phyloP scores from a whole-genome alignment of 2,888 invertebrate genomes.

The Agrotis ipsilon region DNA sequence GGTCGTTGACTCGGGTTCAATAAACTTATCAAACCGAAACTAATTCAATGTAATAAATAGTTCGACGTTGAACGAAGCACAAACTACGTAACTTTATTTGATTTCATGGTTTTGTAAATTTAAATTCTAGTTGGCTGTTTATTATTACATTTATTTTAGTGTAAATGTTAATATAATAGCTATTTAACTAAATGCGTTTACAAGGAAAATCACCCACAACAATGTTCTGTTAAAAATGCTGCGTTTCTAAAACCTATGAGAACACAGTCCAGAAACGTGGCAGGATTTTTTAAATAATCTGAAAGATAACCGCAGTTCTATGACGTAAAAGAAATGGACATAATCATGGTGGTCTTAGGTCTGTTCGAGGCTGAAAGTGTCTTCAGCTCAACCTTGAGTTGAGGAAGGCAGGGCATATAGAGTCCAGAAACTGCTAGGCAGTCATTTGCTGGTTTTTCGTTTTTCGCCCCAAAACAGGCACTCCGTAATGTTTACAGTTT shows the following conservation, averaged over 20 bases:
- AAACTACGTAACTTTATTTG: slow-evolving; percentile 40
- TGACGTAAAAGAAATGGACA: no score
- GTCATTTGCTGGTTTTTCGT: no score
- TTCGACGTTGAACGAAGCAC: slow-evolving; percentile 34
- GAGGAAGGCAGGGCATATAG: no score
- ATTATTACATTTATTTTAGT: background rate
- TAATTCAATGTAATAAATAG: slow-evolving; percentile 59
- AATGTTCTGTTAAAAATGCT: no score
- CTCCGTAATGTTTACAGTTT: background rate
- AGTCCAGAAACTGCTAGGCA: no score
- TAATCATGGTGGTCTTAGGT: no score
- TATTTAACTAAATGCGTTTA: background rate
- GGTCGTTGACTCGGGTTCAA: slow-evolving; percentile 62
- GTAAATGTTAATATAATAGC: background rate
- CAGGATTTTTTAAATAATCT: no score
- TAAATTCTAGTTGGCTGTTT: slow-evolving; percentile 14
- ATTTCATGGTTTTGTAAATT: slow-evolving; percentile 54
- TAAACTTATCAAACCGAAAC: slow-evolving; percentile 61
- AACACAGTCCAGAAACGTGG: background rate
- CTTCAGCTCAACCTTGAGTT: no score
- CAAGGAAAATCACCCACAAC: no score
- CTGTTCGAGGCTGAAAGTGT: no score
- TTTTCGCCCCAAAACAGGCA: no score
- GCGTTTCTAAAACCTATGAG: background rate
- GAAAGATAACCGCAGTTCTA: no score